Evolutionary conservation across 2,797 vertebrate genomes (phyloP).

Genomic region (Aeoliscus strigatus): DNA sequence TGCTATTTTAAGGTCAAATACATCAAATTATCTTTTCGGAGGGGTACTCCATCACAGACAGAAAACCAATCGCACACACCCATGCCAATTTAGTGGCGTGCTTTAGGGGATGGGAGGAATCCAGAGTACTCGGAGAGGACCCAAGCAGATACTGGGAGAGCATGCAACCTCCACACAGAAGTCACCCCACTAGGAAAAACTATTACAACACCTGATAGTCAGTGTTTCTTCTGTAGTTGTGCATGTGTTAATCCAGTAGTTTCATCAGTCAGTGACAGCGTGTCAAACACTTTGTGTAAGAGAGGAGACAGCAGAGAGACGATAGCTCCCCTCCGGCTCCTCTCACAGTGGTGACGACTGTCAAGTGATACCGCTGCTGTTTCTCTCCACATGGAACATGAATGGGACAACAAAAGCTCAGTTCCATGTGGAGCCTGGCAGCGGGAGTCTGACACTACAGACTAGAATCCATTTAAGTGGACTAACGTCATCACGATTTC

Average conservation of each 20-base stretch:
- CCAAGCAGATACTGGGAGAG: too few relatives aligned
- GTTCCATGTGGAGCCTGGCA: constrained; percentile 17
- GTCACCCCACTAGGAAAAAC: too few relatives aligned
- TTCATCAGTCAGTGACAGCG: constrained; percentile 59
- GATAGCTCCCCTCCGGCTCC: constrained; percentile 49
- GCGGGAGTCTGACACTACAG: constrained; percentile 15
- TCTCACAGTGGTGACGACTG: constrained; percentile 35
- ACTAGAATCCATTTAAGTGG: too few relatives aligned
- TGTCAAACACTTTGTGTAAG: constrained; percentile 43
- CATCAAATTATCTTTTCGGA: too few relatives aligned
- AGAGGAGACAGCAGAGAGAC: constrained; percentile 32
- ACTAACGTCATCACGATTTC: too few relatives aligned
- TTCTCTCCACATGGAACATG: constrained; percentile 23
- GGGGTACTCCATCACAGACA: too few relatives aligned
- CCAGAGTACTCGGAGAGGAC: too few relatives aligned
- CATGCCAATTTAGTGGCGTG: too few relatives aligned
- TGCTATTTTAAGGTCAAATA: too few relatives aligned
- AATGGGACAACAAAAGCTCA: constrained; percentile 24
- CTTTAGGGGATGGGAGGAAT: too few relatives aligned
- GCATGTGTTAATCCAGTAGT: constrained; percentile 43
- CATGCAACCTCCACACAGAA: neutral
- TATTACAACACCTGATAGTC: too few relatives aligned
- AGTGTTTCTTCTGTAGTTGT: constrained; percentile 9
- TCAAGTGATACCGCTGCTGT: constrained; percentile 31
- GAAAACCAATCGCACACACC: too few relatives aligned